Base-by-base conservation (phyloP, 2,113 vertebrate species). In the Recurvirostra avosetta region DNA sequence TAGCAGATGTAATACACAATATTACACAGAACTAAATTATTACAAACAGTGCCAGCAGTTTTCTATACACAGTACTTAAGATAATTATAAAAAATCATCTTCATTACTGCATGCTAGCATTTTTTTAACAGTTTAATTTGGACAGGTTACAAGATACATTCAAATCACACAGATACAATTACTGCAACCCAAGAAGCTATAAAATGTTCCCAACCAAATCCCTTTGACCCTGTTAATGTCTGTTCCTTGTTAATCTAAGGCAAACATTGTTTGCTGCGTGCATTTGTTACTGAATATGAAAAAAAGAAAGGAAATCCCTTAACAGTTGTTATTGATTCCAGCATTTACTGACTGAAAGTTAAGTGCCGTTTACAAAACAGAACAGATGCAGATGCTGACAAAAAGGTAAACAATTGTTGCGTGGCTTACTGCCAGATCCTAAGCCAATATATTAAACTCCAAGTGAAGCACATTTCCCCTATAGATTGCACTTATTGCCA, bases 391-490 rank as follows among this genome's bases (percentile, higher is more conserved):
- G 99, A 99, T 98, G 99, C 98, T 99, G 99, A 99, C 98, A 99
- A 99, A 99, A 99, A 99, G 98, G 99, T 99, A 99, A 99, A 99
- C 99, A 99, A 99, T 99, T 99, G 99, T 98, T 99, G 98, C 98
- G 98, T 99, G 99, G 99, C 99, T 98, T 97, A 96, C 98, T 99
- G 99, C 99, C 99, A 99, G 99, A 98, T 98, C 98, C 98, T 98
- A 97, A 98, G 98, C 98, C 97, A 98, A 99, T 99, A 99, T 99
- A 99, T 99, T 99, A 99, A 99, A 99, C 98, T 99, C 98, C 98
- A 98, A 98, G 98, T 99, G 98, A 99, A 99, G 98, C 98, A 98
- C 98, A 99, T 99, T 99, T 99, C 98, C 99, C 99, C 98, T 98
- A 99, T 98, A 99, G 98, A 98, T 99, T 99, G 98, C 98, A 98